phyloP scores from a whole-genome alignment of 2,113 vertebrate genomes.

The Colinus virginianus region DNA sequence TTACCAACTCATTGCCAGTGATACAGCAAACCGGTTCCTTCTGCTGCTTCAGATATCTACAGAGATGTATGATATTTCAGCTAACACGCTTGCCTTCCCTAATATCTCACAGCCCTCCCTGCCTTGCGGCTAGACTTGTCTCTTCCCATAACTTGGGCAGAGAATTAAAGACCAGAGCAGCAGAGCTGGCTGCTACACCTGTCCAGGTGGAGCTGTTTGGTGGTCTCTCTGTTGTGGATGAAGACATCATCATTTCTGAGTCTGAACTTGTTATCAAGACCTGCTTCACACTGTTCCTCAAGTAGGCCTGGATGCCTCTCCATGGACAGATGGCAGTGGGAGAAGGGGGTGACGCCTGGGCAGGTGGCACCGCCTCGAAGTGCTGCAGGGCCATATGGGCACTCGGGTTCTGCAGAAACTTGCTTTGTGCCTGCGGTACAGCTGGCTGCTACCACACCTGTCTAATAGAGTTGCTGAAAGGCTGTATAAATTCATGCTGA shows the following conservation, averaged over 20 bases:
- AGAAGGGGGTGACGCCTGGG: not conserved
- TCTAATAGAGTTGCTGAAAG: slow-evolving; percentile 43
- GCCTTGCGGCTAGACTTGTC: slow-evolving; percentile 27
- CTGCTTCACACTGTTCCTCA: not conserved
- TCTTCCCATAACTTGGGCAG: not conserved
- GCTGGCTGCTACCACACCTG: slow-evolving; percentile 55
- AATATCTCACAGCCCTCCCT: not conserved
- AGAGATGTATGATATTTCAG: slow-evolving; percentile 27
- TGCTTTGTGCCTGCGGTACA: not conserved
- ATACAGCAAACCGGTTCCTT: slow-evolving; percentile 53
- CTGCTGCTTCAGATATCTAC: slow-evolving; percentile 22
- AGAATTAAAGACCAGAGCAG: not conserved
- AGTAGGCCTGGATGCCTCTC: not conserved
- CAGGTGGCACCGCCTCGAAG: slow-evolving; percentile 36
- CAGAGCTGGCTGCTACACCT: not conserved
- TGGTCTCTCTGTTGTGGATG: not conserved
- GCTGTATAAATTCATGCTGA: slow-evolving; percentile 45
- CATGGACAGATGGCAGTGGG: slow-evolving; percentile 48
- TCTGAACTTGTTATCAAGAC: not conserved
- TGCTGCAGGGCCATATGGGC: slow-evolving; percentile 43
- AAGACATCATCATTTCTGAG: not conserved
- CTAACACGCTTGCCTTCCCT: slow-evolving; percentile 55
- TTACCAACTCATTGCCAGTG: slow-evolving; percentile 53
- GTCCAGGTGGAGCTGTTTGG: not conserved
- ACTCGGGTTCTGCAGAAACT: not conserved